Conservation (phyloP, 92 coral and sea anemone genomes). For the Porites cylindrica region DNA sequence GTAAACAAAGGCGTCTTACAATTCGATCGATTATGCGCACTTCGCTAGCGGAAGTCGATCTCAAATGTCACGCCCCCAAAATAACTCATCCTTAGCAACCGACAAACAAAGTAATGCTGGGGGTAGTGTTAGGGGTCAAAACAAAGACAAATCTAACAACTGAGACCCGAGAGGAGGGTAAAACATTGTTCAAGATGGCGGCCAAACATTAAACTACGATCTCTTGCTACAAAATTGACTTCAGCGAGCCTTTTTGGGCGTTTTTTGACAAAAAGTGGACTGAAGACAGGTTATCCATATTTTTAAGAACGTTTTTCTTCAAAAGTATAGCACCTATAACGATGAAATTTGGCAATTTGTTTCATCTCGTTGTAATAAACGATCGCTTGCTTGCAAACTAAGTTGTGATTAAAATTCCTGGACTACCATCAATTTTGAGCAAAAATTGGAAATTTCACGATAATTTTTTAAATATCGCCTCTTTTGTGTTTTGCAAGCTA, state of each 20-base stretch:
- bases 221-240: neutral
- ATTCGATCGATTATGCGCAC: neutral
- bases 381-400: slow-evolving; percentile 9
- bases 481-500: slow-evolving; percentile 3
- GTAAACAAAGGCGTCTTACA: neutral
- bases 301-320: neutral
- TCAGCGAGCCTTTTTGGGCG: neutral
- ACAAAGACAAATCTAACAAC: neutral
- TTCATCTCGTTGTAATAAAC: neutral
- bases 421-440: neutral
- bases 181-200: slow-evolving; percentile 13
- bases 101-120: neutral
- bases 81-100: neutral
- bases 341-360: slow-evolving; percentile 5
- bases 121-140: neutral
- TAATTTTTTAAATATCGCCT: neutral
- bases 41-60: neutral
- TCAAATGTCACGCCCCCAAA: neutral
- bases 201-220: neutral
- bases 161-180: neutral
- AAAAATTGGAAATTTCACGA: neutral
- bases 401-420: neutral
- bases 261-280: neutral
- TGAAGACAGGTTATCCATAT: neutral
- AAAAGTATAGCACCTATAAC: neutral